Conservation (phyloP, 2,888 invertebrate species). For the Galerucella pusilla region DNA sequence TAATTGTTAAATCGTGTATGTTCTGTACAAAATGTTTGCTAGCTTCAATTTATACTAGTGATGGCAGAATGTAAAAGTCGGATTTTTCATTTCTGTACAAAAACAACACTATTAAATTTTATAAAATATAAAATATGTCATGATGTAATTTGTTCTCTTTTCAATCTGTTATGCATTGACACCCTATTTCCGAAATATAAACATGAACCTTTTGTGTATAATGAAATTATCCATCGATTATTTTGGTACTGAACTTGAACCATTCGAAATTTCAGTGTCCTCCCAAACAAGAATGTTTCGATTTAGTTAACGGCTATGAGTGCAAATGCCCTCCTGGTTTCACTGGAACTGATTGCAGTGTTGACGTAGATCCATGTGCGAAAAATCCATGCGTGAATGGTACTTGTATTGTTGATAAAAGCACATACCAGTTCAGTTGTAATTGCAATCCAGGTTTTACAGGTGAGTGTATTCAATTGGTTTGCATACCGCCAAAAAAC, state of each 20-base stretch:
- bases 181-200: too few species aligned
- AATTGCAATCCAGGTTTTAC: slow-evolving; percentile 76
- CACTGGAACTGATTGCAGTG: slow-evolving; percentile 70
- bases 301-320: slow-evolving; percentile 69
- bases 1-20: too few species aligned
- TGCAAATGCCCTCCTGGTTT: slow-evolving; percentile 73
- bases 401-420: slow-evolving; percentile 64
- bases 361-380: slow-evolving; percentile 71
- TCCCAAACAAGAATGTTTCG: slow-evolving; percentile 67
- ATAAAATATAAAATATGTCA: too few species aligned
- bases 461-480: slow-evolving; percentile 64
- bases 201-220: too few species aligned
- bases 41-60: too few species aligned
- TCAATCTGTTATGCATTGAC: too few species aligned
- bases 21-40: too few species aligned
- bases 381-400: slow-evolving; percentile 78
- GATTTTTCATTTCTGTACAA: too few species aligned
- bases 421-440: slow-evolving; percentile 76
- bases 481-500: background rate
- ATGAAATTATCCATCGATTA: background rate
- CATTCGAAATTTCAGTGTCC: slow-evolving; percentile 61
- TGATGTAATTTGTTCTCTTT: too few species aligned
- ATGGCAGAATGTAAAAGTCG: too few species aligned
- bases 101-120: too few species aligned
- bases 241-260: background rate